Conservation (phyloP, 2,888 invertebrate genomes). For the Incurvaria masculella region DNA sequence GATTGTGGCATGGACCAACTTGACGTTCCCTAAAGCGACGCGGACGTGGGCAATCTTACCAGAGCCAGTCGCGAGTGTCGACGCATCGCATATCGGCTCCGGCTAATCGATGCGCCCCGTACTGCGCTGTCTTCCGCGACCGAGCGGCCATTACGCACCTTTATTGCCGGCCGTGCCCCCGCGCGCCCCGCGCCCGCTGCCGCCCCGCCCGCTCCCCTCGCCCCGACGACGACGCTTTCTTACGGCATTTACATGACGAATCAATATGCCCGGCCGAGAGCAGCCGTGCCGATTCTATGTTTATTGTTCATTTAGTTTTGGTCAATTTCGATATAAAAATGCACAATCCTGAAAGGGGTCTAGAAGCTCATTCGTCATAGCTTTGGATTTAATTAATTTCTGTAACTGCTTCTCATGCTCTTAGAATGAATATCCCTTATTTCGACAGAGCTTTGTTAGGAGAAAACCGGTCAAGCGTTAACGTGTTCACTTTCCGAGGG, state of each 20-base stretch:
- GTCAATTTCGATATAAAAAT: no score
- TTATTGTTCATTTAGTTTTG: not conserved
- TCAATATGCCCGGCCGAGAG: slow-evolving; percentile 44
- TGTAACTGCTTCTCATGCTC: no score
- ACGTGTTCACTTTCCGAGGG: no score
- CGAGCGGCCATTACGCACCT: slow-evolving; percentile 73
- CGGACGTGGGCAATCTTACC: slow-evolving; percentile 33
- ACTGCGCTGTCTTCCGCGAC: slow-evolving; percentile 66
- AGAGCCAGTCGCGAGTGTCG: slow-evolving; percentile 32
- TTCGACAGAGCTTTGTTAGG: no score
- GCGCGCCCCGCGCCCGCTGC: slow-evolving; percentile 26
- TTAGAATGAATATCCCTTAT: no score
- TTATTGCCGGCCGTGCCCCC: slow-evolving; percentile 58
- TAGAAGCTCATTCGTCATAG: no score
- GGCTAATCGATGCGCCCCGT: slow-evolving; percentile 67
- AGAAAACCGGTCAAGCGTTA: no score
- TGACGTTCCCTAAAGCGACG: no score
- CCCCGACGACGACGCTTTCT: not conserved
- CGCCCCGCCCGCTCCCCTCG: slow-evolving; percentile 30
- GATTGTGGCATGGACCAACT: no score
- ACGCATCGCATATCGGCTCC: slow-evolving; percentile 50
- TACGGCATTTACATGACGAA: slow-evolving; percentile 39
- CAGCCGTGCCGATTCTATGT: not conserved
- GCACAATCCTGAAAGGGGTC: no score
- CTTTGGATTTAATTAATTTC: no score